Evolutionary conservation across 2,888 invertebrate genomes (phyloP).

Genomic region (Nephrotoma guestfalica): DNA sequence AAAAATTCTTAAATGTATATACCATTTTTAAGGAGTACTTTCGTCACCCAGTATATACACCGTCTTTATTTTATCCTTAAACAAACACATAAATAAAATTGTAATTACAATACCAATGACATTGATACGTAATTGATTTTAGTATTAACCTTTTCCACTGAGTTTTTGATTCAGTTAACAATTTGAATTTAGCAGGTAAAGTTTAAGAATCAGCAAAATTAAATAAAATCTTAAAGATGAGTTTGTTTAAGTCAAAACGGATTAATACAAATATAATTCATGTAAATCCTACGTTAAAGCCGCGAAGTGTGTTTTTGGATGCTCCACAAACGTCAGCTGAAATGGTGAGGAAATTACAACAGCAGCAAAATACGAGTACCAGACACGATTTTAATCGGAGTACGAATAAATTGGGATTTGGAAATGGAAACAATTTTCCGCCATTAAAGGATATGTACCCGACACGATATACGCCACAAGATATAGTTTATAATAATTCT

Average conservation of each 20-base stretch:
- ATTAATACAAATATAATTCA: background rate
- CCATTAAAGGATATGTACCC: background rate
- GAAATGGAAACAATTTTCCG: background rate
- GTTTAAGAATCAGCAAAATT: background rate
- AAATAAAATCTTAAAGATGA: background rate
- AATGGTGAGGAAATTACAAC: background rate
- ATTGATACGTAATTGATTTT: slow-evolving; percentile 5
- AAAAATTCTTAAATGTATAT: background rate
- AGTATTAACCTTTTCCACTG: background rate
- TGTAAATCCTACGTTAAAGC: background rate
- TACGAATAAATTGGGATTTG: background rate
- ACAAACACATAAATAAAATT: background rate
- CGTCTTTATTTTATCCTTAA: background rate
- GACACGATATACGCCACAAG: slow-evolving; percentile 17
- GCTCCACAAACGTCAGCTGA: background rate
- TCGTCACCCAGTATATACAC: background rate
- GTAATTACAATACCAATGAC: background rate
- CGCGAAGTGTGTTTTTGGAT: background rate
- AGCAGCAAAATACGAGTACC: background rate
- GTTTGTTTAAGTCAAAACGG: background rate
- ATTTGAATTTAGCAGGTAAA: background rate
- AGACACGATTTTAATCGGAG: background rate
- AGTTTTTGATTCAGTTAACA: background rate
- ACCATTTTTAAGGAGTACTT: background rate
- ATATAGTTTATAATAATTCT: slow-evolving; percentile 32